Percentiles rank a stretch among this genome's conserved stretches.
phyloP scores from a whole-genome alignment of 37 sponge, comb jelly and placozoan genomes.

The Haliclona indistincta region DNA sequence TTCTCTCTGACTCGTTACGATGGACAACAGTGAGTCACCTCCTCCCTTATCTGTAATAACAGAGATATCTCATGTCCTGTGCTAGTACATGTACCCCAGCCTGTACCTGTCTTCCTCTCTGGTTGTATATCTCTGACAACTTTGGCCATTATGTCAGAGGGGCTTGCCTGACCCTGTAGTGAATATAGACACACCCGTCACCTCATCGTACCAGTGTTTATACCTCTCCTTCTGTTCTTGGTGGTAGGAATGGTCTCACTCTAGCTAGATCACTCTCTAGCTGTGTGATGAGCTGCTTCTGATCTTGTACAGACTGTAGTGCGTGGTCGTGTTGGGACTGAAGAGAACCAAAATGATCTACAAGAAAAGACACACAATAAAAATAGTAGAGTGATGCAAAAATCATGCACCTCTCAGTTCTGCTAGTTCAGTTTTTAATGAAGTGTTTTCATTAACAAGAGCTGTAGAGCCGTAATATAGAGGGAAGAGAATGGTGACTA shows the following conservation, averaged over 20 bases:
- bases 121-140: conserved; percentile 31
- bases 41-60: conserved; percentile 14
- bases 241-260: conserved; percentile 62
- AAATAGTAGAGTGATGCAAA: not conserved
- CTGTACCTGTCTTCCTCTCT: conserved; percentile 3
- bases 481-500: not conserved
- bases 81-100: not conserved
- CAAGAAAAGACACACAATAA: conserved; percentile 9
- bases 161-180: conserved; percentile 23
- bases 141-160: conserved; percentile 41
- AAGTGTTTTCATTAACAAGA: conserved; percentile 73
- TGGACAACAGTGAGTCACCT: conserved; percentile 79
- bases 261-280: conserved; percentile 79
- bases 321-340: conserved; percentile 40
- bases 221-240: conserved; percentile 21
- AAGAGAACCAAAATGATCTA: conserved; percentile 56
- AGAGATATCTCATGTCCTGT: not conserved
- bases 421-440: conserved; percentile 59
- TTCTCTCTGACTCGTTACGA: conserved; percentile 95
- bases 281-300: conserved; percentile 68
- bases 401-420: conserved; percentile 55
- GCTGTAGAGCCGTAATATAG: conserved; percentile 18
- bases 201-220: not conserved
- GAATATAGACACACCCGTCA: not conserved
- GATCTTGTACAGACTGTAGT: conserved; percentile 41